Evolutionary conservation across 2,888 invertebrate species (phyloP).

Genomic region (Leistus spinibarbis): DNA sequence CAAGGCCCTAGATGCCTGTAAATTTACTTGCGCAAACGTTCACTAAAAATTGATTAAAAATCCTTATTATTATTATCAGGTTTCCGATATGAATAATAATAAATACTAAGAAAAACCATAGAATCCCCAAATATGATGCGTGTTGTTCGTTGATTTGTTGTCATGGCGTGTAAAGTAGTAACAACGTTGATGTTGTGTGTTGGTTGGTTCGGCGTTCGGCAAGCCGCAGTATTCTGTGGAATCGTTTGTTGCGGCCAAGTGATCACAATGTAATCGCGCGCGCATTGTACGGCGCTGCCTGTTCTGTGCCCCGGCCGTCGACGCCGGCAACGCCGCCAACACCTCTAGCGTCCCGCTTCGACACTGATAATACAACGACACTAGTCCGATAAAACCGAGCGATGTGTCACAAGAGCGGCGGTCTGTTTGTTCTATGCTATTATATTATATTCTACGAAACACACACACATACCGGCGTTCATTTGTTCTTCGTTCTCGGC

Average conservation of each 20-base stretch:
- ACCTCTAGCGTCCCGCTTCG: background rate
- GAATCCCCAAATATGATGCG: too few relatives aligned
- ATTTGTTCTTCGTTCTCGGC: background rate
- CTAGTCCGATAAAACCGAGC: background rate
- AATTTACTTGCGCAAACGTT: too few relatives aligned
- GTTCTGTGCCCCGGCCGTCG: background rate
- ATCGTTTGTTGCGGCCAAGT: constrained; percentile 12
- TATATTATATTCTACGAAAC: background rate
- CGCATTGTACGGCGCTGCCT: background rate
- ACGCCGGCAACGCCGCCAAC: background rate
- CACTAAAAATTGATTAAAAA: too few relatives aligned
- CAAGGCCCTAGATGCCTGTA: too few relatives aligned
- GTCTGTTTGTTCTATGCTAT: background rate
- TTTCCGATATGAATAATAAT: too few relatives aligned
- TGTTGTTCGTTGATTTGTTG: too few relatives aligned
- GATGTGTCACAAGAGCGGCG: background rate
- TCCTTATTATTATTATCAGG: too few relatives aligned
- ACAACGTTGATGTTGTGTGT: too few relatives aligned
- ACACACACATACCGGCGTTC: background rate
- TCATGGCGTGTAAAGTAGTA: constrained; percentile 1
- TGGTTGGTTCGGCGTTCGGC: background rate
- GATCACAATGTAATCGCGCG: constrained; percentile 23
- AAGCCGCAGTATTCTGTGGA: background rate
- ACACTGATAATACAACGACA: background rate
- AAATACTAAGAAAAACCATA: too few relatives aligned